These are phyloP conservation scores for Leucopsar rothschildi DNA, from an alignment of 2,113 vertebrate genomes.

Conservation along the genomic window DNA sequence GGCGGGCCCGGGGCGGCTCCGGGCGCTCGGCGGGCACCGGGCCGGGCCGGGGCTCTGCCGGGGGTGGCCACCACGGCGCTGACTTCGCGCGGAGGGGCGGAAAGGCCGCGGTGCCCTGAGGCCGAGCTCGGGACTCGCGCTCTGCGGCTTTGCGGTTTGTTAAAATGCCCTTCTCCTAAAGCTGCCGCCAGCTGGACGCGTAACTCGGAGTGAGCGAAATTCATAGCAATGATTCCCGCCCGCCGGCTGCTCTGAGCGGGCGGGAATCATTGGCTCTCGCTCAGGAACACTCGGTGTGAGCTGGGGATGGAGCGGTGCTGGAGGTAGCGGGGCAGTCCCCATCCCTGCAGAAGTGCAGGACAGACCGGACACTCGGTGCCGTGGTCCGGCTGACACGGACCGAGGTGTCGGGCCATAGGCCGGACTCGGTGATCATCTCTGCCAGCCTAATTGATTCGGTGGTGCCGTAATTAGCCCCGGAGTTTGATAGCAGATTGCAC, in stretches of 20 bases:
- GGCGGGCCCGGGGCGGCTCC: neutral
- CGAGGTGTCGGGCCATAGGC: neutral
- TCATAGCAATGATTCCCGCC: too few relatives aligned
- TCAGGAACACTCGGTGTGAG: accelerated
- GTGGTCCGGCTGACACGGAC: neutral
- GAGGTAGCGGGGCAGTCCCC: neutral
- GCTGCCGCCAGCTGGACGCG: neutral
- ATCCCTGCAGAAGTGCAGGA: neutral
- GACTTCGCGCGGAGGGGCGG: too few relatives aligned
- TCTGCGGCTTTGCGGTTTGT: neutral
- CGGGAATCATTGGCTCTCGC: neutral
- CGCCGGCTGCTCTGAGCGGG: neutral
- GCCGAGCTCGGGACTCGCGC: neutral
- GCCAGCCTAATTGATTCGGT: neutral
- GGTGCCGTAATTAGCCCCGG: neutral
- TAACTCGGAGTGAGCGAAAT: too few relatives aligned
- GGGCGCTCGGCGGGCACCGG: neutral
- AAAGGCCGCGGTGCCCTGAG: neutral
- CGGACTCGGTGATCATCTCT: neutral
- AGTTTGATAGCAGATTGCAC: neutral
- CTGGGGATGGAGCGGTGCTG: neutral
- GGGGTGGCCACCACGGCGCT: too few relatives aligned
- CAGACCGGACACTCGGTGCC: neutral
- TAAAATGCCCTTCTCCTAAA: neutral
- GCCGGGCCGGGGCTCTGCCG: neutral